A percentile compares a stretch with the other conserved stretches of the same genome.
These are phyloP conservation scores for Leptatherina wallacei DNA, from an alignment of 2,797 vertebrate species.

Conservation along the genomic window DNA sequence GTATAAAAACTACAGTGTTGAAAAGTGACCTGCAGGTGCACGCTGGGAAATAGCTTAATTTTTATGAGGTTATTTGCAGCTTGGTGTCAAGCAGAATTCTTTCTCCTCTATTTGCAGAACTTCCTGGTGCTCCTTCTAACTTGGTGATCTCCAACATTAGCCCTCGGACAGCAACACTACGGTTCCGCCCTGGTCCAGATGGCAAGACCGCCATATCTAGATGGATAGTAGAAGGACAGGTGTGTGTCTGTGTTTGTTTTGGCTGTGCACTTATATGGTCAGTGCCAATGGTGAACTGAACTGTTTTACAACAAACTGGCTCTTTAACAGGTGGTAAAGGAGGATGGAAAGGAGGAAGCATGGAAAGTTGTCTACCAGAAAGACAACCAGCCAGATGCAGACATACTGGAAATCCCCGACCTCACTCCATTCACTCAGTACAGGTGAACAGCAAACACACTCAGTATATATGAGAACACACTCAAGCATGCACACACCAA, in stretches of 20 bases:
- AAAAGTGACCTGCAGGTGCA: not conserved
- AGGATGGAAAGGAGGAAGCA: slow-evolving; percentile 82
- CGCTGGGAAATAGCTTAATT: not conserved
- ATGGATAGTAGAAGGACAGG: slow-evolving; percentile 95
- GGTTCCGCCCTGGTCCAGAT: slow-evolving; percentile 90
- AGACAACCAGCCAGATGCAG: slow-evolving; percentile 90
- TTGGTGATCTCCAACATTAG: slow-evolving; percentile 97
- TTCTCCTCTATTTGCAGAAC: slow-evolving; percentile 80
- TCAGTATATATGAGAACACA: not conserved
- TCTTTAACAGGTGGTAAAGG: slow-evolving; percentile 66
- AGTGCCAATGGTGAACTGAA: slow-evolving; percentile 8
- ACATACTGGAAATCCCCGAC: slow-evolving; percentile 89
- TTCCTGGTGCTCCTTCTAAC: slow-evolving; percentile 92
- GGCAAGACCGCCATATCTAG: slow-evolving; percentile 92
- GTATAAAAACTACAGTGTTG: not conserved
- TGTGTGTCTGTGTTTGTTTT: slow-evolving; percentile 54
- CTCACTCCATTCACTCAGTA: slow-evolving; percentile 94
- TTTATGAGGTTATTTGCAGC: not conserved
- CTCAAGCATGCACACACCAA: slow-evolving; percentile 5
- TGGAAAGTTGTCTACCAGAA: slow-evolving; percentile 90
- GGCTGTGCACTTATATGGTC: not conserved
- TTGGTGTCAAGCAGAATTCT: slow-evolving; percentile 18
- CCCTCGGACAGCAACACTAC: slow-evolving; percentile 90
- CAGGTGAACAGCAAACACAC: slow-evolving; percentile 83
- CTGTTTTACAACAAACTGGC: not conserved